phyloP scores from a whole-genome alignment of 2,888 invertebrate species.

The Polydrusus pterygomalis region DNA sequence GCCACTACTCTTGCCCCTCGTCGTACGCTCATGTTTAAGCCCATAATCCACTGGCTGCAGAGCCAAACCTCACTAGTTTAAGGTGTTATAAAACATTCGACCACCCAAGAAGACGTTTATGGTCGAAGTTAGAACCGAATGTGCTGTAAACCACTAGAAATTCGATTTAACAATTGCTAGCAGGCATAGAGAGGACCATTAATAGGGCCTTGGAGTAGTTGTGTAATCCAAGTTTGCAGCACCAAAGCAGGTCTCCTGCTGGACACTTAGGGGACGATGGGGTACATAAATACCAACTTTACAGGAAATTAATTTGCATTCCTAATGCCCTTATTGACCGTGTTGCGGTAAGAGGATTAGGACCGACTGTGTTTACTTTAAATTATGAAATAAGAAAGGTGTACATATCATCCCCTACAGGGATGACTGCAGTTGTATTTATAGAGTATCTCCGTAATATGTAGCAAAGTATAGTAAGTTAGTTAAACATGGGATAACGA shows the following conservation, averaged over 20 bases:
- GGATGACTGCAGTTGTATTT: too few relatives aligned
- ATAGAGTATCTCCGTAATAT: too few relatives aligned
- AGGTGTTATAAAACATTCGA: constrained; percentile 41
- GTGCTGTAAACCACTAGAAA: constrained; percentile 57
- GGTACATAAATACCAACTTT: constrained; percentile 54
- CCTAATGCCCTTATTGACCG: constrained; percentile 39
- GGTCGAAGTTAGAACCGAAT: constrained; percentile 57
- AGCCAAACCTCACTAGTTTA: constrained; percentile 13
- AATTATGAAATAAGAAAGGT: constrained; percentile 36
- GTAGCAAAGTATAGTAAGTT: too few relatives aligned
- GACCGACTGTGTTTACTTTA: constrained; percentile 17
- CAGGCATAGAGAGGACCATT: constrained; percentile 36
- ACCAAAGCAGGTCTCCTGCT: constrained; percentile 32
- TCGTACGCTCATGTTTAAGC: too few relatives aligned
- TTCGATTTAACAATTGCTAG: constrained; percentile 56
- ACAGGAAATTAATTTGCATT: constrained; percentile 54
- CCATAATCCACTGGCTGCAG: not conserved
- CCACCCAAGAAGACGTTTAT: constrained; percentile 45
- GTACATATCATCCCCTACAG: not conserved
- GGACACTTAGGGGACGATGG: constrained; percentile 51
- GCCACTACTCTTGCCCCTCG: too few relatives aligned
- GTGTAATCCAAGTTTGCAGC: constrained; percentile 42
- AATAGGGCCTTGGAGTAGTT: constrained; percentile 45
- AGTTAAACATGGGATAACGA: too few relatives aligned
- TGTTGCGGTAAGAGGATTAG: constrained; percentile 32